Evolutionary conservation across 2,888 invertebrate genomes (phyloP).

Genomic region (Protophormia terraenovae): DNA sequence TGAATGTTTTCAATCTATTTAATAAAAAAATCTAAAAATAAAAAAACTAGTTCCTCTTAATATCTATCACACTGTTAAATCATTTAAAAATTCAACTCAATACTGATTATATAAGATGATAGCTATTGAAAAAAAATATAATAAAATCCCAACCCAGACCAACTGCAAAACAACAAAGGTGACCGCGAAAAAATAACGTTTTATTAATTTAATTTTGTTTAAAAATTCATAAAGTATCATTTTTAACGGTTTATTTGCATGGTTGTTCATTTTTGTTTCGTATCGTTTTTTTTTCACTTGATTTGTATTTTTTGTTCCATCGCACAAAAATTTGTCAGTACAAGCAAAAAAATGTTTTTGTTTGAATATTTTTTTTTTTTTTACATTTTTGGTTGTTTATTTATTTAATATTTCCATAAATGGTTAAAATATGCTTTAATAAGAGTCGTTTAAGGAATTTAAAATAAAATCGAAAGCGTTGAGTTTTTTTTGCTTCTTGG

Average conservation of each 20-base stretch:
- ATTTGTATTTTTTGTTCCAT: background rate
- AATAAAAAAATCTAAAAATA: no score
- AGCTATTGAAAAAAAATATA: no score
- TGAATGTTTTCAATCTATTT: no score
- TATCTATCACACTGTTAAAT: no score
- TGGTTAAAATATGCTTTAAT: constrained; percentile 34
- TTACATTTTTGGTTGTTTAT: background rate
- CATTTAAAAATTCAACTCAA: no score
- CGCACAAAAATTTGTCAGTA: constrained; percentile 8
- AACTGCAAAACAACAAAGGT: background rate
- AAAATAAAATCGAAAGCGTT: constrained; percentile 14
- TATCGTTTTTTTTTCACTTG: no score
- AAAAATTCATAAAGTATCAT: background rate
- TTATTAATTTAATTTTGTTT: background rate
- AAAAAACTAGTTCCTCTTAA: no score
- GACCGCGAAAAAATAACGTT: background rate
- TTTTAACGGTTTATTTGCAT: constrained; percentile 27
- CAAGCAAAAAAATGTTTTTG: constrained; percentile 14
- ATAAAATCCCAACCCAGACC: no score
- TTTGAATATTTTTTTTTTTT: background rate
- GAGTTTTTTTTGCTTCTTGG: background rate
- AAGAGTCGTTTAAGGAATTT: constrained; percentile 34
- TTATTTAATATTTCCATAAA: constrained; percentile 34
- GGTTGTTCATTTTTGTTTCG: background rate
- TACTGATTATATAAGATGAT: no score